Base-by-base conservation (phyloP, 2,888 invertebrate species). In the Galerucella calmariensis region DNA sequence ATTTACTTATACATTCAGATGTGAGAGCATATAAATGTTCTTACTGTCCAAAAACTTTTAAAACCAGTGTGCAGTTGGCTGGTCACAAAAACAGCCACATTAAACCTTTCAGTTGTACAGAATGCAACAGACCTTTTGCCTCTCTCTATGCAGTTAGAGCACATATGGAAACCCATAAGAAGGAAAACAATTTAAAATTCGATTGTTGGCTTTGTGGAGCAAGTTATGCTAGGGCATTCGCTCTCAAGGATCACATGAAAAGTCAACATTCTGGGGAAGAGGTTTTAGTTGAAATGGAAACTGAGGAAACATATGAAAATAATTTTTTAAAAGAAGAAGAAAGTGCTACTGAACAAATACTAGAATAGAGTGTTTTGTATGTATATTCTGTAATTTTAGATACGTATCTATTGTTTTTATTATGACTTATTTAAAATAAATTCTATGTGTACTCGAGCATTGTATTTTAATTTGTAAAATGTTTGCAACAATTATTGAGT, bases 71-170 rank as follows among this genome's bases (percentile, higher is more conserved):
- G 0, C 94, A 94, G 82, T 87, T 95, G 1, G 92, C 94, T 1
- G 94, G 94, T 0, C 95, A 95, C 80, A 94, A 92, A 85, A 95
- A 95, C 83, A 80, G 93, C 10, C 95, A 95, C 81, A 94, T 92
- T 0, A 95, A 95, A 84, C 95, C 95, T 0, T 95, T 94, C 83
- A 90, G 92, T 1, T 95, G 95, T 81, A 92, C 91, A 10, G 92
- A 93, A 80, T 95, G 95, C 83, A 93, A 92, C 84, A 89, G 95
- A 69, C 94, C 94, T 0, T 95, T 95, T 83, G 92, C 94, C 2
- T 94, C 94, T 0, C 85, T 94, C 24, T 95, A 94, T 84, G 93
- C 94, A 0, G 94, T 94, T 0, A 90, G 93, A 66, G 90, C 92
- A 1, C 95, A 95, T 83, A 94, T 94, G 88, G 92, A 93, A 82